A percentile compares a stretch with the other conserved stretches of the same genome.
Conservation (phyloP, 2,888 invertebrate species). For the Onthophagus sagittarius region DNA sequence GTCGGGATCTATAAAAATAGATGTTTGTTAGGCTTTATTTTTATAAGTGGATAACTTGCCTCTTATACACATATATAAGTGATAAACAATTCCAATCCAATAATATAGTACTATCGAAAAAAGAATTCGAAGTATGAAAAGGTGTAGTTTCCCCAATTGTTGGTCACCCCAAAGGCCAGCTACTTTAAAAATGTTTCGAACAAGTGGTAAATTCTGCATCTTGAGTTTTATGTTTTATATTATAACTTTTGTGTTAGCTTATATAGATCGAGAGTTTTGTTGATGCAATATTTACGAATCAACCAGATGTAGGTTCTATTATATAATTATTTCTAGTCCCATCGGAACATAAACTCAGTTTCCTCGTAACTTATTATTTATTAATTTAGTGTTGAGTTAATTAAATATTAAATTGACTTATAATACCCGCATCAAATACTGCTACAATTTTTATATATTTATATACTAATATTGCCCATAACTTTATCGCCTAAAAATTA, state of each 20-base stretch:
- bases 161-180: not conserved
- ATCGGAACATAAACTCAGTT: too few species aligned
- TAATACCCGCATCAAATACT: too few species aligned
- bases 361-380: too few species aligned
- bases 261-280: not conserved
- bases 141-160: not conserved
- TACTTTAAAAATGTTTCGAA: not conserved
- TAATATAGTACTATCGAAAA: not conserved
- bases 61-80: not conserved
- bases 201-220: not conserved
- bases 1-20: not conserved
- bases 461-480: too few species aligned
- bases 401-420: too few species aligned
- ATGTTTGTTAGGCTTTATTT: not conserved
- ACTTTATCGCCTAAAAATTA: too few species aligned
- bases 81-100: not conserved
- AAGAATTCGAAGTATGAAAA: not conserved
- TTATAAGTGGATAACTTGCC: not conserved
- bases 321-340: too few species aligned
- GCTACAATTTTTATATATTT: too few species aligned
- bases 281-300: not conserved
- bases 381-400: too few species aligned
- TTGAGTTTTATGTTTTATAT: not conserved
- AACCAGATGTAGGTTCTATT: too few species aligned
- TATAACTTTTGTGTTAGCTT: not conserved